Base-by-base conservation (phyloP, 2,113 vertebrate species). In the Centrocercus urophasianus region DNA sequence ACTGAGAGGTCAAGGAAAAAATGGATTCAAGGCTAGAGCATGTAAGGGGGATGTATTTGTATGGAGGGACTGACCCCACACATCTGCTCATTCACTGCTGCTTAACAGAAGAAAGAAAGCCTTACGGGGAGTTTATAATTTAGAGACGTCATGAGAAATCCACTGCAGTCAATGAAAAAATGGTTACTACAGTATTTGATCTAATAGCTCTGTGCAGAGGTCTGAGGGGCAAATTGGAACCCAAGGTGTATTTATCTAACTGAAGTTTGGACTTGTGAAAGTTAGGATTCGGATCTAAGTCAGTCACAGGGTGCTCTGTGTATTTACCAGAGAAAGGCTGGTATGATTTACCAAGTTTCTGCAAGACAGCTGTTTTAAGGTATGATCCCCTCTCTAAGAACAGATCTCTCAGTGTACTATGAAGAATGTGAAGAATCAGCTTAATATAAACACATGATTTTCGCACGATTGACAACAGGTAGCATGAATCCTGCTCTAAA, bases 371-470 rank as follows among this genome's bases (percentile, higher is more conserved):
- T 15, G 6, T 54, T 38, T 59, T 50, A 40, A 69, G 15, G 13
- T n/a, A 50, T 2, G 10, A 63, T 6, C 6, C 32, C 73, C 52
- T 27, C 32, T 12, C 40, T 50, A 24, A 88, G 83, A 36, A 13
- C 9, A 32, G 8, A 47, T 4, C 6, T 78, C 38, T 75, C 9
- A 17, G 3, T 36, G 13, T 1, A 0, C 47, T 61, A 5, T 15
- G 13, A 22, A 21, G 6, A 13, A 38, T 30, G 13, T 50, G 28
- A 42, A 57, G 10, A 57, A 5, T 2, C 13, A 69, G 19, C 16
- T 84, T 80, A 43, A 48, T 48, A 11, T 48, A 52, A 52, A 52
- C 25, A 27, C 27, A 27, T 50, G 13, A 25, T 50, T 50, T 25
- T 50, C 48, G 13, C 24, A 24, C 7, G 12, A 50, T 50, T 4